Percentiles rank a stretch among this genome's conserved stretches.
Evolutionary conservation across 2,888 invertebrate genomes (phyloP).

Genomic region (Lycocerus yunnanus): DNA sequence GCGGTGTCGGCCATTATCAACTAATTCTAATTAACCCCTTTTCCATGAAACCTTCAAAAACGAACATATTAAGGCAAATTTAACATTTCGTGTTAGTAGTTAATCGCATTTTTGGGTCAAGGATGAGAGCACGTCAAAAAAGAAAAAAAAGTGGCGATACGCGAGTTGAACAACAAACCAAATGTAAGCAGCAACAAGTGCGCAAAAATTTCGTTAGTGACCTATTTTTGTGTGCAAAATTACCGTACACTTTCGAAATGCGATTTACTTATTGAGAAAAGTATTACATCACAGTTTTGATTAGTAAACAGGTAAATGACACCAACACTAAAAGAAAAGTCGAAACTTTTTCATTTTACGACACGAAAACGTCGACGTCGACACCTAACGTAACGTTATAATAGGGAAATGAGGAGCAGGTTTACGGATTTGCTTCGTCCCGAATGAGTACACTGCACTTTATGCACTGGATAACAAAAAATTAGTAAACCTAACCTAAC

Average conservation of each 20-base stretch:
- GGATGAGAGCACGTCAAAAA: not conserved
- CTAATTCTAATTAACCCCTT: conserved; percentile 32
- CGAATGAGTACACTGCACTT: conserved; percentile 51
- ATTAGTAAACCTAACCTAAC: conserved; percentile 37
- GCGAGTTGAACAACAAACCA: not conserved
- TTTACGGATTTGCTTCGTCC: conserved; percentile 39
- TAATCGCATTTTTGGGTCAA: not conserved
- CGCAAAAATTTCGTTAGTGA: conserved; percentile 32
- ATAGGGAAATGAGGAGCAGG: conserved; percentile 48
- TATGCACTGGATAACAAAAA: conserved; percentile 54
- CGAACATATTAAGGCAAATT: not conserved
- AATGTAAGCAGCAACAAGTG: conserved; percentile 15
- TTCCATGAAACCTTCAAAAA: conserved; percentile 48
- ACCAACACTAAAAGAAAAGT: conserved; percentile 15
- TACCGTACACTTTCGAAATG: conserved; percentile 42
- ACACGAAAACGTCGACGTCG: conserved; percentile 36
- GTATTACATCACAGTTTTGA: conserved; percentile 48
- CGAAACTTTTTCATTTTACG: not conserved
- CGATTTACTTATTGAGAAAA: conserved; percentile 35
- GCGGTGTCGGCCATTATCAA: conserved; percentile 56
- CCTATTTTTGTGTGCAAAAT: conserved; percentile 38
- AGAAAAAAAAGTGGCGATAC: not conserved
- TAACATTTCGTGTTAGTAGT: not conserved
- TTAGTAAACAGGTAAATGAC: conserved; percentile 31
- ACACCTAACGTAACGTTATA: conserved; percentile 50